phyloP scores from a whole-genome alignment of 2,797 vertebrate species.

The Potorous gilbertii region DNA sequence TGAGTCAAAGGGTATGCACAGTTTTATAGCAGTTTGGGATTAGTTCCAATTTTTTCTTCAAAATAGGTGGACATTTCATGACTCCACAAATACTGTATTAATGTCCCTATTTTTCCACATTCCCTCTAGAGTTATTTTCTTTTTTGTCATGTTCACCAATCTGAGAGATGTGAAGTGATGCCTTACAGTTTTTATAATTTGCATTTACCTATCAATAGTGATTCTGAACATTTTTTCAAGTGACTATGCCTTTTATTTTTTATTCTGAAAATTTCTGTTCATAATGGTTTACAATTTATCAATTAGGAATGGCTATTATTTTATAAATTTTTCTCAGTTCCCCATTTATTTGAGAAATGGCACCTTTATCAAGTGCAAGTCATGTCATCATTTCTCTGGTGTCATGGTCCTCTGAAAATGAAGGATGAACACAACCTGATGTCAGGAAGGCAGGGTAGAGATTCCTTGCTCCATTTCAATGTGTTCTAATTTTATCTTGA shows the following conservation, averaged over 20 bases:
- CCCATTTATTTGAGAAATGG: not conserved
- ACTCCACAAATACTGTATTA: not conserved
- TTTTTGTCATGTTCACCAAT: too few relatives aligned
- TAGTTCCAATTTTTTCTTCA: not conserved
- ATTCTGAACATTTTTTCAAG: not conserved
- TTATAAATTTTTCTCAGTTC: not conserved
- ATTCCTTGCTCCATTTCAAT: not conserved
- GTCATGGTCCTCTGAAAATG: too few relatives aligned
- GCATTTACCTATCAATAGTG: not conserved
- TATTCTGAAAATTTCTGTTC: not conserved
- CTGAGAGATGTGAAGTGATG: too few relatives aligned
- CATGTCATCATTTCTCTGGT: too few relatives aligned
- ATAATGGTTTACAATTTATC: not conserved
- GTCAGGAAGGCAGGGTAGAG: not conserved
- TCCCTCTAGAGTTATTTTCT: too few relatives aligned
- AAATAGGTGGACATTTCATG: not conserved
- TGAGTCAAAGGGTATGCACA: not conserved
- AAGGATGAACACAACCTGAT: not conserved
- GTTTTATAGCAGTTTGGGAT: not conserved
- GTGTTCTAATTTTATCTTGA: not conserved
- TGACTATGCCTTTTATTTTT: not conserved
- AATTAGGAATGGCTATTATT: not conserved
- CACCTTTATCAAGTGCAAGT: too few relatives aligned
- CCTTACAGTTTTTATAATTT: too few relatives aligned
- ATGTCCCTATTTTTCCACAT: not conserved